These are phyloP conservation scores for Colinus virginianus DNA, from an alignment of 2,113 vertebrate species.

Conservation along the genomic window DNA sequence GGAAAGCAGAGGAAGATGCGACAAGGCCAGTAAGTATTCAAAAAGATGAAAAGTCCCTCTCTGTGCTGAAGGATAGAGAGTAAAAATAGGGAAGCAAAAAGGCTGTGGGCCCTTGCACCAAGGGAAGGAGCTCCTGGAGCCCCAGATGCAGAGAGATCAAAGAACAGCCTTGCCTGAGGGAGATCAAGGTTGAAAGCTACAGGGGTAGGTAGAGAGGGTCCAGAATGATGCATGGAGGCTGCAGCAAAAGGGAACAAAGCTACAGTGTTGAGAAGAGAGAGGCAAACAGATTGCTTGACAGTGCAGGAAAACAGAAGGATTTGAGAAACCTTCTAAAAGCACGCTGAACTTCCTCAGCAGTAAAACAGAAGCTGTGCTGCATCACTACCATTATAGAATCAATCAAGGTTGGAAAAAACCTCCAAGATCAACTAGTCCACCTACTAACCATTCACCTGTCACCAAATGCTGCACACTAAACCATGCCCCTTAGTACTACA, in stretches of 20 bases:
- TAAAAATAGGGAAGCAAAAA: rapidly evolving
- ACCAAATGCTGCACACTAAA: no score
- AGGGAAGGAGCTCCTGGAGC: neutral
- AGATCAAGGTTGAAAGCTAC: neutral
- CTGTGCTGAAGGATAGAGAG: neutral
- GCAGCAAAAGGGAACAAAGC: rapidly evolving
- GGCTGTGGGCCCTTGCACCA: neutral
- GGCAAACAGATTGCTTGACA: neutral
- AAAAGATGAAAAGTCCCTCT: neutral
- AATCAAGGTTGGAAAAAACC: no score
- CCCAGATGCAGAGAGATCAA: neutral
- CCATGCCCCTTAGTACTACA: no score
- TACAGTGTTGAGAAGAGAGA: rapidly evolving
- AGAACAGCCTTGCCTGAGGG: neutral
- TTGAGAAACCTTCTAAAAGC: neutral
- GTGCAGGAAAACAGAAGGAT: neutral
- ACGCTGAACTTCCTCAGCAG: no score
- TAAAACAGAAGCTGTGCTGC: neutral
- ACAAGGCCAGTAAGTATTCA: neutral
- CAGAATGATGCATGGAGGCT: neutral
- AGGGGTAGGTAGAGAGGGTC: neutral
- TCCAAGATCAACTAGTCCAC: no score
- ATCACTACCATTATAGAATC: rapidly evolving
- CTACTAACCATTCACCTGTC: no score
- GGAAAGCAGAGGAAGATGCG: neutral